Conservation (phyloP, 2,888 invertebrate genomes). For the Cacoxenus indagator region DNA sequence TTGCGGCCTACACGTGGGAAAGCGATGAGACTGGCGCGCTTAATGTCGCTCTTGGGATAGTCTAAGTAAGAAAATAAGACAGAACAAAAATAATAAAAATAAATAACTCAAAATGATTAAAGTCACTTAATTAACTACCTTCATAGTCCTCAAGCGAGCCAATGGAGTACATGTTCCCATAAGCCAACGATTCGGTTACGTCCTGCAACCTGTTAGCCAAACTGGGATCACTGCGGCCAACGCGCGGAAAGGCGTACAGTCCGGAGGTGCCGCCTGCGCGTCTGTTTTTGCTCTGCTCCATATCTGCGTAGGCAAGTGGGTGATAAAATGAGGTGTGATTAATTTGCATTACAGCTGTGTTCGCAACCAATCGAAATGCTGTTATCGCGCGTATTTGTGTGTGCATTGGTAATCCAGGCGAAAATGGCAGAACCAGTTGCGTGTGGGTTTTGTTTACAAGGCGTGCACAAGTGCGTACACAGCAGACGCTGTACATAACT, state of each 20-base stretch:
- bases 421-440: too few relatives aligned
- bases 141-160: slow-evolving; percentile 72
- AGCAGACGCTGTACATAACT: too few relatives aligned
- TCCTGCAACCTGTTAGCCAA: slow-evolving; percentile 54
- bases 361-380: neutral
- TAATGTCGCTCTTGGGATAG: slow-evolving; percentile 65
- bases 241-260: slow-evolving; percentile 76
- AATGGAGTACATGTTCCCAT: slow-evolving; percentile 71
- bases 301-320: slow-evolving; percentile 50
- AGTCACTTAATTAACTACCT: slow-evolving; percentile 62
- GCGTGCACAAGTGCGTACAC: too few relatives aligned
- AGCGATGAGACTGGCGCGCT: slow-evolving; percentile 70
- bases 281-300: slow-evolving; percentile 67
- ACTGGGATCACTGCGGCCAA: slow-evolving; percentile 73
- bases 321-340: slow-evolving; percentile 4
- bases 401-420: too few relatives aligned
- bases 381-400: neutral
- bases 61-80: slow-evolving; percentile 35
- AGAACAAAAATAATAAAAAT: neutral
- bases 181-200: slow-evolving; percentile 40
- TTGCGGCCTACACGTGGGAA: slow-evolving; percentile 72
- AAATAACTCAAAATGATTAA: neutral
- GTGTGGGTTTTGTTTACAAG: too few relatives aligned
- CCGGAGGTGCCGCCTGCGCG: slow-evolving; percentile 75
- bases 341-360: neutral